phyloP scores from a whole-genome alignment of 2,797 vertebrate genomes.

The Hippocampus kuda region DNA sequence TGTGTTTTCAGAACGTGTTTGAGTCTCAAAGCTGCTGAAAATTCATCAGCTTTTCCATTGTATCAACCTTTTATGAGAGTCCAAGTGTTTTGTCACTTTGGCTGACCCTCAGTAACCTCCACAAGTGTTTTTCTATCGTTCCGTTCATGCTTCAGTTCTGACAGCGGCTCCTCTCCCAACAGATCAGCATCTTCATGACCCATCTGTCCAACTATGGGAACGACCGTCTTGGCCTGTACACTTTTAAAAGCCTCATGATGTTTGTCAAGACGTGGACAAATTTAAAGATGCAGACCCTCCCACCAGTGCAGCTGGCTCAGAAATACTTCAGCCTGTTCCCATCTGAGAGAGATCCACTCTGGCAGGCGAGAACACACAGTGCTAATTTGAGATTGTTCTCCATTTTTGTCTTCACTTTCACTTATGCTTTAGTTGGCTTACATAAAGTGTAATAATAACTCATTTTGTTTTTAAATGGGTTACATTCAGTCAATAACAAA shows the following conservation, averaged over 20 bases:
- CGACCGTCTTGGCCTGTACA: slow-evolving; percentile 93
- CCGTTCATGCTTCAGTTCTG: neutral
- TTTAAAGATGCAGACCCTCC: slow-evolving; percentile 90
- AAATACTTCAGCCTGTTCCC: slow-evolving; percentile 98
- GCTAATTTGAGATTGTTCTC: neutral
- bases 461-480: neutral
- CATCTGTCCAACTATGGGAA: slow-evolving; percentile 98
- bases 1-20: neutral
- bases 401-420: neutral
- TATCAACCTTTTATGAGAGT: neutral
- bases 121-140: neutral
- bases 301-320: slow-evolving; percentile 87
- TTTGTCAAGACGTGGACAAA: slow-evolving; percentile 96
- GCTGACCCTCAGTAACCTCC: neutral
- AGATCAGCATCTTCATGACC: slow-evolving; percentile 99
- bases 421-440: neutral
- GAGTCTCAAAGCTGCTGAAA: neutral
- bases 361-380: slow-evolving; percentile 75
- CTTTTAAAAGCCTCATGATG: slow-evolving; percentile 90
- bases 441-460: neutral
- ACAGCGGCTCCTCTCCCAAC: slow-evolving; percentile 7
- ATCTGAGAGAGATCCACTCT: slow-evolving; percentile 90
- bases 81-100: neutral
- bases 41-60: neutral
- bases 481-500: neutral